These are phyloP conservation scores for Gerris lacustris DNA, from an alignment of 2,888 invertebrate genomes.

Conservation along the genomic window DNA sequence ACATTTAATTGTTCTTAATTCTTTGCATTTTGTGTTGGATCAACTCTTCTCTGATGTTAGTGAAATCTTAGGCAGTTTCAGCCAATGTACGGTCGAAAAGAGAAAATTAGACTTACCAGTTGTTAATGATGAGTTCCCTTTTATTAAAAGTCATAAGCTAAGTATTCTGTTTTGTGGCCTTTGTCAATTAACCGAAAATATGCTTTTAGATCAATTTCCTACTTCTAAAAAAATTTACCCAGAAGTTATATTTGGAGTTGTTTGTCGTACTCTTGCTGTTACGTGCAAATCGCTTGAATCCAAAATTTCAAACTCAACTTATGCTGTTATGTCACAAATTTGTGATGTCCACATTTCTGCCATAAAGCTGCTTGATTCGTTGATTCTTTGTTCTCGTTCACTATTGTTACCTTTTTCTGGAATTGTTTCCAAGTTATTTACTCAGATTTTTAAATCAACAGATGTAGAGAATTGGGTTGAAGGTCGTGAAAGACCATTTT, in stretches of 20 bases:
- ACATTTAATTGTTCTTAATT: background rate
- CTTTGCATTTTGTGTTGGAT: background rate
- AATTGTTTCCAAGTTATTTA: background rate
- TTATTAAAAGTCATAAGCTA: background rate
- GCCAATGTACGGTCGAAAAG: background rate
- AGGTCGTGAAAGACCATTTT: background rate
- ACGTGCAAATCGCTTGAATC: background rate
- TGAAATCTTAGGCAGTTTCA: background rate
- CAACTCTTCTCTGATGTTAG: background rate
- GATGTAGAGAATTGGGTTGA: background rate
- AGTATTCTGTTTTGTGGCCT: background rate
- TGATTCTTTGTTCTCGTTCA: background rate
- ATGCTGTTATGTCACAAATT: background rate
- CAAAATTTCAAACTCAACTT: background rate
- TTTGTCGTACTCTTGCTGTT: background rate
- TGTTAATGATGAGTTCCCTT: background rate
- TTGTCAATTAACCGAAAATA: background rate
- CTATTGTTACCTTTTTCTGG: background rate
- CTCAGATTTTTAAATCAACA: background rate
- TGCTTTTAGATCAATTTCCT: constrained; percentile 3
- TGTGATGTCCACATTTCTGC: background rate
- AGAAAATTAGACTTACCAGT: background rate
- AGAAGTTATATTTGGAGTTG: background rate
- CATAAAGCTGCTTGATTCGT: background rate
- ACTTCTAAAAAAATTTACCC: background rate